Base-by-base conservation (phyloP, 23 tunicate genomes). In the Trididemnum nubilum region DNA sequence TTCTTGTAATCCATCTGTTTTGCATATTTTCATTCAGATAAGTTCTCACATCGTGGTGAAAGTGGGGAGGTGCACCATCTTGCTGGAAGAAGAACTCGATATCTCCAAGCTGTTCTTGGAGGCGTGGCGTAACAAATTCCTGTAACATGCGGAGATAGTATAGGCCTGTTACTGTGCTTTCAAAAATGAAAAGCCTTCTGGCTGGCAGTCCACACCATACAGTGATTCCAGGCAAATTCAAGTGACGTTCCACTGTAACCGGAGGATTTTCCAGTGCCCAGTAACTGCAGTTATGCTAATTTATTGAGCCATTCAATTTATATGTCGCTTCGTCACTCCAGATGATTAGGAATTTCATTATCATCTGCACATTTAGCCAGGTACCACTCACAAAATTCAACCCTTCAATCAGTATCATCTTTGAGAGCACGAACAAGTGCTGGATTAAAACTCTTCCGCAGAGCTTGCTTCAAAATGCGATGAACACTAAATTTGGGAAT, bases 211-310 rank as follows among this genome's bases (percentile, higher is more conserved):
- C 7, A 63, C 69, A 23, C 69, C 69, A 63, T 21, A 23, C 69
- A 63, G 69, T 63, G 69, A 63, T 23, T 63, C 69, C 69, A 63
- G 69, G 69, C 28, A 63, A 63, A 63, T 63, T 63, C 24, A 63
- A 63, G 69, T 63, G 27, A 63, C 27, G 27, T 23, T 63, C 69
- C 69, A 63, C 69, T 63, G 69, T 63, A 63, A 23, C 28, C 19
- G 19, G 69, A 63, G 69, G 28, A 63, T 63, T 63, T 63, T 63
- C 27, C 23, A 18, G 69, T 63, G 69, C 69, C 69, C 69, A 23
- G 69, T 63, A 63, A 63, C 69, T 63, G 69, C 69, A 63, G 27
- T 63, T 63, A 63, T 63, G 69, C 28, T 28, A 28, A 63, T 63
- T 63, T 63, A 63, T 63, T 23, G 69, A 63, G 69, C 69, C 69